Evolutionary conservation across 2,888 invertebrate species (phyloP).

Genomic region (Barypeithes pellucidus): DNA sequence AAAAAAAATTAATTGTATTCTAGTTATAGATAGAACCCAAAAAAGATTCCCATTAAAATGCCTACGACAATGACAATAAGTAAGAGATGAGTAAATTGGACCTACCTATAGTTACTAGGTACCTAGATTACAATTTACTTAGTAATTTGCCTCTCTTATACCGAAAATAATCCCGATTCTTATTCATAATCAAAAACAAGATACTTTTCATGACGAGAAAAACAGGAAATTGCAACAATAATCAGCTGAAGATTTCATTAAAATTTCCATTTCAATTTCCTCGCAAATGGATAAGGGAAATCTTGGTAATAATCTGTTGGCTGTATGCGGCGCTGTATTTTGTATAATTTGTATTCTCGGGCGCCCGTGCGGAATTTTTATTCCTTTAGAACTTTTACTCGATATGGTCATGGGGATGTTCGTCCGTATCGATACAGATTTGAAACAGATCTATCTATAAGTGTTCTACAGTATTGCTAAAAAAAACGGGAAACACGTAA

Average conservation of each 20-base stretch:
- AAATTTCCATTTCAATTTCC: slow-evolving; percentile 55
- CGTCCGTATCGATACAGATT: slow-evolving; percentile 3
- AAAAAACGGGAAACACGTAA: too few species aligned
- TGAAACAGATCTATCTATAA: too few species aligned
- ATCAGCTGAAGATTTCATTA: slow-evolving; percentile 53
- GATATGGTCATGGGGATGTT: background rate
- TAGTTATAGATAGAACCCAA: too few species aligned
- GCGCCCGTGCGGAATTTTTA: slow-evolving; percentile 60
- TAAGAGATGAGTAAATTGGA: too few species aligned
- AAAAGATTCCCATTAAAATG: too few species aligned
- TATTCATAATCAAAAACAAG: slow-evolving; percentile 12
- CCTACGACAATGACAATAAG: too few species aligned
- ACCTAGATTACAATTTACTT: too few species aligned
- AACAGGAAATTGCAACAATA: slow-evolving; percentile 51
- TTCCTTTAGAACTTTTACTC: slow-evolving; percentile 49
- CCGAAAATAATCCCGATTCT: background rate
- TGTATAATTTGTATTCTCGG: slow-evolving; percentile 61
- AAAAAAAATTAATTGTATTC: too few species aligned
- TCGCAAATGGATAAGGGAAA: slow-evolving; percentile 50
- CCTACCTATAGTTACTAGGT: too few species aligned
- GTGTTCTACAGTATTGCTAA: too few species aligned
- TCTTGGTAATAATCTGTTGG: slow-evolving; percentile 53
- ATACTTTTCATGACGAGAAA: slow-evolving; percentile 14
- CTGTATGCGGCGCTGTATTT: slow-evolving; percentile 53
- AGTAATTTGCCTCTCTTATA: background rate